Conservation (phyloP, 2,113 vertebrate species). For the Fulica atra region DNA sequence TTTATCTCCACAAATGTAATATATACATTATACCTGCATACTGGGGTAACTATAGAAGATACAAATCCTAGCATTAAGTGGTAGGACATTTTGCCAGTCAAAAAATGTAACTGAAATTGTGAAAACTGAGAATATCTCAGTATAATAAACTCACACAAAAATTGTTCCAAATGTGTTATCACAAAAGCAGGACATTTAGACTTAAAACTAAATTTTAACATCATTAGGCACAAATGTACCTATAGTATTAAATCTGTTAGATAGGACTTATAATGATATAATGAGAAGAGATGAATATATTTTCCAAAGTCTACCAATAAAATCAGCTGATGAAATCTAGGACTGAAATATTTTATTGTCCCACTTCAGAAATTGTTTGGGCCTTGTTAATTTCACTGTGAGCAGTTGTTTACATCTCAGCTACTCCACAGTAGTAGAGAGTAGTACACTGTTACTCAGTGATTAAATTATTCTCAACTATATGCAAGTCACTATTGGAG, state of each 20-base stretch:
- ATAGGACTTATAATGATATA: not conserved
- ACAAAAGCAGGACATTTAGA: not conserved
- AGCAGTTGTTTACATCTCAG: not conserved
- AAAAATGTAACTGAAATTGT: not conserved
- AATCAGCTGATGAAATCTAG: not conserved
- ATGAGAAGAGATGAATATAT: not conserved
- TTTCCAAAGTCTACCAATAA: not conserved
- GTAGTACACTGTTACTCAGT: not conserved
- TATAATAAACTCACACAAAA: not conserved
- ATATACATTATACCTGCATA: not conserved
- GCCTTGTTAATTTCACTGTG: not conserved
- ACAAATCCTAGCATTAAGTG: not conserved
- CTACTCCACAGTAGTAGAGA: rapidly evolving
- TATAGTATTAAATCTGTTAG: not conserved
- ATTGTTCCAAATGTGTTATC: not conserved
- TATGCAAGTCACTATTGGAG: not conserved
- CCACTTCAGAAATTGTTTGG: not conserved
- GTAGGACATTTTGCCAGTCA: not conserved
- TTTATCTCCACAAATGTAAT: not conserved
- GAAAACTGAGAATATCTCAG: not conserved
- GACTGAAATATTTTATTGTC: not conserved
- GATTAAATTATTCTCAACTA: not conserved
- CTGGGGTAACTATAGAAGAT: not conserved
- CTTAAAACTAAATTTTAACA: not conserved
- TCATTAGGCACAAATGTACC: not conserved